Evolutionary conservation across 2,888 invertebrate genomes (phyloP).

Genomic region (Sarcophaga carnaria): DNA sequence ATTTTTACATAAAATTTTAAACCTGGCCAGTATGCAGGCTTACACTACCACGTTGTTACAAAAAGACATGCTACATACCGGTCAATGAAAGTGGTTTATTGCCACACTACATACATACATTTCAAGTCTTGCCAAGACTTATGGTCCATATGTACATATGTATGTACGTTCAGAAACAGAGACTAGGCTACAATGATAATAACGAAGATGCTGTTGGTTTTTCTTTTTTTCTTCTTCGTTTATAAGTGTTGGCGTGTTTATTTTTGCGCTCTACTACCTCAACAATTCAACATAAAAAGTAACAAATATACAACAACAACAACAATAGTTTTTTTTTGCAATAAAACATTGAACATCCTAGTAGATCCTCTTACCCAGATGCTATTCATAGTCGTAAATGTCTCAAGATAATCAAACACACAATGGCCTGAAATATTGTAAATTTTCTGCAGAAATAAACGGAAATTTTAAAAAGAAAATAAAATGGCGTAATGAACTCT

Average conservation of each 20-base stretch:
- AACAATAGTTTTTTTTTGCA: background rate
- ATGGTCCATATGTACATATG: constrained; percentile 26
- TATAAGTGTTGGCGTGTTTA: constrained; percentile 77
- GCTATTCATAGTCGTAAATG: constrained; percentile 62
- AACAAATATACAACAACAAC: constrained; percentile 14
- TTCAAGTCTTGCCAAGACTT: constrained; percentile 18
- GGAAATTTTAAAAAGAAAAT: too few relatives aligned
- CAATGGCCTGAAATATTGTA: background rate
- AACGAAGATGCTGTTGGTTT: constrained; percentile 32
- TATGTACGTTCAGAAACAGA: background rate
- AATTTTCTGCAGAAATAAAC: too few relatives aligned
- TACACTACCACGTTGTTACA: too few relatives aligned
- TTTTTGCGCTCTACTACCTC: constrained; percentile 66
- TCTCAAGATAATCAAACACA: constrained; percentile 5
- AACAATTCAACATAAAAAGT: constrained; percentile 35
- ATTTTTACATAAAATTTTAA: constrained; percentile 63
- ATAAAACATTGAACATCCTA: constrained; percentile 66
- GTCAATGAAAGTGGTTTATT: constrained; percentile 68
- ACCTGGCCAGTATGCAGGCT: constrained; percentile 3
- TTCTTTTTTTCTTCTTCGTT: constrained; percentile 43
- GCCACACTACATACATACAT: constrained; percentile 50
- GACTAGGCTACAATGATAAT: background rate
- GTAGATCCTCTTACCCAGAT: constrained; percentile 73
- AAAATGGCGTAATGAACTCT: too few relatives aligned
- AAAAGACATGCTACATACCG: constrained; percentile 42